Evolutionary conservation across 2,797 vertebrate genomes (phyloP).

Genomic region (Alectoris magna): DNA sequence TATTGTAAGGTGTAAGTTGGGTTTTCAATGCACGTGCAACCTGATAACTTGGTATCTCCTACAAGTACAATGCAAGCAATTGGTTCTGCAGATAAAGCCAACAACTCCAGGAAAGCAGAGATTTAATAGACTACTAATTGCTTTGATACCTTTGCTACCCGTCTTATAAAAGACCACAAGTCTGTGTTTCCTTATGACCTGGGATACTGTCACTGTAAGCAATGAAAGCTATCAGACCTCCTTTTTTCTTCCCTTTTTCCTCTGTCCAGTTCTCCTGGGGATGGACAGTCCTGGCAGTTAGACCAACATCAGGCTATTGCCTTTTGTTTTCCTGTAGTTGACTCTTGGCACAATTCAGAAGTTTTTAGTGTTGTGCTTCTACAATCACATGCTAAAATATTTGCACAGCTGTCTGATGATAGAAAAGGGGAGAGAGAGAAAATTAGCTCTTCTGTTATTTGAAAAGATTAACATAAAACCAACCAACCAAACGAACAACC

Average conservation of each 20-base stretch:
- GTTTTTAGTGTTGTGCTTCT: slow-evolving; percentile 65
- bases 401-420: slow-evolving; percentile 73
- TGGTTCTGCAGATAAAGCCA: slow-evolving; percentile 15
- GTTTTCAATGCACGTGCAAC: slow-evolving; percentile 31
- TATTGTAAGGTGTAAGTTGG: background rate
- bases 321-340: slow-evolving; percentile 71
- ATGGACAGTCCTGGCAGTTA: slow-evolving; percentile 64
- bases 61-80: background rate
- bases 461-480: background rate
- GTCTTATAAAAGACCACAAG: background rate
- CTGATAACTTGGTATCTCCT: background rate
- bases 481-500: background rate
- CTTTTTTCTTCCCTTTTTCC: background rate
- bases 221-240: background rate
- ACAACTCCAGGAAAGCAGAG: background rate
- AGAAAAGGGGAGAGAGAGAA: slow-evolving; percentile 9
- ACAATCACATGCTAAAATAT: slow-evolving; percentile 70
- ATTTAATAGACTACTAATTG: slow-evolving; percentile 7
- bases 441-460: background rate
- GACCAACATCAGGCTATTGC: slow-evolving; percentile 5
- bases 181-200: slow-evolving; percentile 20
- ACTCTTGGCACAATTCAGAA: slow-evolving; percentile 63
- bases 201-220: background rate
- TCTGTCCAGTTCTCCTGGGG: background rate
- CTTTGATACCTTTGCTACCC: background rate